Percentiles rank a stretch among this genome's conserved stretches.
Conservation (phyloP, 2,113 vertebrate genomes). For the Chaenocephalus aceratus region DNA sequence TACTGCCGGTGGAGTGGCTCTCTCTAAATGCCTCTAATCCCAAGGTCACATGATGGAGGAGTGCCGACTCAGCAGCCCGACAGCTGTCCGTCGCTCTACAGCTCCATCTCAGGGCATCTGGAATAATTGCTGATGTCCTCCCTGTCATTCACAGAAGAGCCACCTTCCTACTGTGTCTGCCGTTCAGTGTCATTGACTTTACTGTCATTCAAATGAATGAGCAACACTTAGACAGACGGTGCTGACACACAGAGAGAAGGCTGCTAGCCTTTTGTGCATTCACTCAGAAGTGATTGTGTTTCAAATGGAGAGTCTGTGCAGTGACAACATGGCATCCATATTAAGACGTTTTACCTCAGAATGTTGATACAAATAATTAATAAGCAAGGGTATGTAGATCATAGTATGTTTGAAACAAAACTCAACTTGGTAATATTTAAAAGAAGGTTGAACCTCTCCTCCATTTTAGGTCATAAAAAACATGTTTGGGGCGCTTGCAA, state of each 20-base stretch:
- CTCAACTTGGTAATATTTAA: no score
- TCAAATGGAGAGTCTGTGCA: background rate
- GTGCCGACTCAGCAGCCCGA: constrained; percentile 55
- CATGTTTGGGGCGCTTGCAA: background rate
- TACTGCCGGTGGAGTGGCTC: constrained; percentile 35
- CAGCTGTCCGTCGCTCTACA: constrained; percentile 46
- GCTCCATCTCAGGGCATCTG: constrained; percentile 40
- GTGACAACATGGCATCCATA: no score
- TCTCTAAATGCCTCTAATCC: constrained; percentile 61
- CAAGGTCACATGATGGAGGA: constrained; percentile 59
- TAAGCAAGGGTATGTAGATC: no score
- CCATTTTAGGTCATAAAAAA: background rate
- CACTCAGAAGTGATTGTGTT: no score
- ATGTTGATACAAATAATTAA: no score
- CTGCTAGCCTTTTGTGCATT: no score
- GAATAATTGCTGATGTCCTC: constrained; percentile 33
- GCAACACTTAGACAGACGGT: background rate
- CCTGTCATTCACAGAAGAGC: constrained; percentile 13
- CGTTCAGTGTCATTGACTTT: background rate
- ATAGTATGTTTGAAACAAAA: no score
- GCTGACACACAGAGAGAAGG: background rate
- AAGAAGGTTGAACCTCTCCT: no score
- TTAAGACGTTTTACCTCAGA: no score
- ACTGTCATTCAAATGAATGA: background rate
- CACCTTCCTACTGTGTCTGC: background rate